A percentile compares a stretch with the other conserved stretches of the same genome.
These are phyloP conservation scores for Myotis davidii DNA, from an alignment of 2,113 vertebrate species.

Conservation along the genomic window DNA sequence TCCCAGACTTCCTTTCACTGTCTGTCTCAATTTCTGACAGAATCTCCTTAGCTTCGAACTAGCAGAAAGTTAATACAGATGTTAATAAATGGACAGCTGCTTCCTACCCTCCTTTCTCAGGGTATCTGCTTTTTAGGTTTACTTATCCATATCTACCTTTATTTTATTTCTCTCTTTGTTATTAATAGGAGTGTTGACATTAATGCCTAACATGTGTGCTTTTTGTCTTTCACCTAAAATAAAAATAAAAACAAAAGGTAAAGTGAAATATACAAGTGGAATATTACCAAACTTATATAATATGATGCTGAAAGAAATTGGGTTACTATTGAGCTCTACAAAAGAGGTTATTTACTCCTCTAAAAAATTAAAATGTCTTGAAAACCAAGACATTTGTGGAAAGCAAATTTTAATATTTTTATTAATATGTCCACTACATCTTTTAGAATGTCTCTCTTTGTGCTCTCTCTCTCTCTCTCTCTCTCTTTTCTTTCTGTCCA, in stretches of 20 bases:
- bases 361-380: background rate
- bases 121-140: background rate
- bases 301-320: background rate
- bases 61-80: background rate
- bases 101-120: background rate
- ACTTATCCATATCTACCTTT: background rate
- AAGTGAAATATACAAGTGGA: background rate
- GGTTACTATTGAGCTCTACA: background rate
- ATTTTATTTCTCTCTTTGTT: background rate
- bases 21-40: background rate
- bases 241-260: background rate
- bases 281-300: background rate
- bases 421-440: background rate
- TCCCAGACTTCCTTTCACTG: background rate
- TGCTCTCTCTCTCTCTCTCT: background rate
- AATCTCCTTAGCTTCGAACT: background rate
- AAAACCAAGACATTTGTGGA: background rate
- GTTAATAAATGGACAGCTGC: background rate
- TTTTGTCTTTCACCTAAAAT: constrained; percentile 8
- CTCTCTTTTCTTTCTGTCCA: background rate
- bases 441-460: background rate
- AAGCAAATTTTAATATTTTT: background rate
- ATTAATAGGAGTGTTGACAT: background rate
- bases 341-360: background rate
- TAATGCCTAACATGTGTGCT: background rate